Conservation (phyloP, 2,888 invertebrate species). For the Scotopteryx bipunctaria region DNA sequence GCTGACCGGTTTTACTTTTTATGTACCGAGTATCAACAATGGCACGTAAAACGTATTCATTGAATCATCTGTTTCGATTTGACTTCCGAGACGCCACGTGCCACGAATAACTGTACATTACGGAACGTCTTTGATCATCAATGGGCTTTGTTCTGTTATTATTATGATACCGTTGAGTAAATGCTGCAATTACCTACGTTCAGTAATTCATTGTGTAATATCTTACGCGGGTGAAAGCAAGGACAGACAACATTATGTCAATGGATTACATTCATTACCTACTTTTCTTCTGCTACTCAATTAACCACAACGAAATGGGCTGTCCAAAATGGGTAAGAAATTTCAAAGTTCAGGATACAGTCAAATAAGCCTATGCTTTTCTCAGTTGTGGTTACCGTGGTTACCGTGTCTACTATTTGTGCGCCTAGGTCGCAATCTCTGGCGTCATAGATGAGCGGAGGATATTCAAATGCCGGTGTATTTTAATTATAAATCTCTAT, state of each 20-base stretch:
- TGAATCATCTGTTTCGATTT: constrained; percentile 70
- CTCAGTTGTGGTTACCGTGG: too few species aligned
- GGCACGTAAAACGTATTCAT: constrained; percentile 78
- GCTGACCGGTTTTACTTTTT: constrained; percentile 81
- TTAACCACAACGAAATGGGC: too few species aligned
- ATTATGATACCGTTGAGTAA: constrained; percentile 24
- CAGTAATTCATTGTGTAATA: constrained; percentile 23
- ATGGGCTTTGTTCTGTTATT: constrained; percentile 36
- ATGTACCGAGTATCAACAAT: constrained; percentile 76
- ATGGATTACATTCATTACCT: background rate
- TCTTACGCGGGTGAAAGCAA: constrained; percentile 10
- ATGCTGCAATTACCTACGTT: constrained; percentile 16
- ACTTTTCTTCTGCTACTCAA: background rate
- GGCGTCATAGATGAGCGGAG: constrained; percentile 57
- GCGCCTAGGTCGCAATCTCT: constrained; percentile 33
- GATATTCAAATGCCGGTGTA: constrained; percentile 66
- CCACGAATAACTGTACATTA: constrained; percentile 46
- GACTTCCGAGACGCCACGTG: constrained; percentile 57
- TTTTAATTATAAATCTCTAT: constrained; percentile 76
- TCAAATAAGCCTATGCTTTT: too few species aligned
- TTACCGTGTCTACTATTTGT: background rate
- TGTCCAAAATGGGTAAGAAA: too few species aligned
- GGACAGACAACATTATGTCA: constrained; percentile 13
- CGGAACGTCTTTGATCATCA: constrained; percentile 34
- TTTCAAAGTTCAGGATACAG: too few species aligned